A percentile compares a stretch with the other conserved stretches of the same genome.
Evolutionary conservation across 1,140 invertebrate genomes (phyloP).

Genomic region (Pachypsylla venusta): DNA sequence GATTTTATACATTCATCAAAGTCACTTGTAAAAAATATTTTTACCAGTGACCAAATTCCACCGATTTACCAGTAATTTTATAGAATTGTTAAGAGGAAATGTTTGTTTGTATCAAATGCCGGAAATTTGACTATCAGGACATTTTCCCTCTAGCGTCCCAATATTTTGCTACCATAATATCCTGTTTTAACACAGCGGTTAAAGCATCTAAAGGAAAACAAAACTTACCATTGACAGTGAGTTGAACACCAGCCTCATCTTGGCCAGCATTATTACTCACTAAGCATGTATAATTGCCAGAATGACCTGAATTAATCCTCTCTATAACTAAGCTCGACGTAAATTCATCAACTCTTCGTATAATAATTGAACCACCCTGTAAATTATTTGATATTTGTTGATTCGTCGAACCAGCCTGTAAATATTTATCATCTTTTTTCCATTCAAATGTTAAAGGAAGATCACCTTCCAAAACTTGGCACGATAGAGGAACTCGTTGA

Average conservation of each 20-base stretch:
- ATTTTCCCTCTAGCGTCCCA: too few relatives aligned
- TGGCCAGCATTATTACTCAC: conserved; percentile 68
- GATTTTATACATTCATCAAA: too few relatives aligned
- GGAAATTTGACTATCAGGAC: too few relatives aligned
- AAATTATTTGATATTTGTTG: conserved; percentile 25
- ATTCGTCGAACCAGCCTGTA: conserved; percentile 32
- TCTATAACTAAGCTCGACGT: conserved; percentile 79
- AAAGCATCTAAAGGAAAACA: too few relatives aligned
- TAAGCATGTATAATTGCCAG: conserved; percentile 78
- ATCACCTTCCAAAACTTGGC: conserved; percentile 87
- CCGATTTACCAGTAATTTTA: too few relatives aligned
- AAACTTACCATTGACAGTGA: conserved; percentile 64
- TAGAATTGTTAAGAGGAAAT: too few relatives aligned
- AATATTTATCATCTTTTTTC: conserved; percentile 39
- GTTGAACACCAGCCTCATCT: conserved; percentile 51
- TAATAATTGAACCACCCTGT: neutral
- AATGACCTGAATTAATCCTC: conserved; percentile 63
- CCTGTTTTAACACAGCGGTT: too few relatives aligned
- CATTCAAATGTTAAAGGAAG: conserved; percentile 75
- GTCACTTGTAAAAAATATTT: too few relatives aligned
- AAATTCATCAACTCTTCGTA: conserved; percentile 60
- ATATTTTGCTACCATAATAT: too few relatives aligned
- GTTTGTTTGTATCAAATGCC: too few relatives aligned
- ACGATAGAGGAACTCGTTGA: conserved; percentile 80
- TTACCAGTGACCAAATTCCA: neutral